Evolutionary conservation across 2,797 vertebrate genomes (phyloP), one percentile per base, ranked within the genome.

Genomic region (Mormyrus hasselquistii): DNA sequence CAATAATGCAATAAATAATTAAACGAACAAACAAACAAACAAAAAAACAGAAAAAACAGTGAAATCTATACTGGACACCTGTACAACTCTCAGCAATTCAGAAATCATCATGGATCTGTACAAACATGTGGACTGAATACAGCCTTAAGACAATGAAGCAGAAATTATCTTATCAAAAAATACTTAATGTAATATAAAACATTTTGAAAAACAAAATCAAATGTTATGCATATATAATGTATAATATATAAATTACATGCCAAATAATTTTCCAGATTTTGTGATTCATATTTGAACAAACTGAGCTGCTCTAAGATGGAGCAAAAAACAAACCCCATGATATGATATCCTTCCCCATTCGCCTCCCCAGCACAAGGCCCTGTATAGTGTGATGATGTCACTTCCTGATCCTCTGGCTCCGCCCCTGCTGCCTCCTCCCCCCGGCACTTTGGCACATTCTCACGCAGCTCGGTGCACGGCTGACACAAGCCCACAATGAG

Each of bases 51-150:
- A 57, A 57, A 19, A 19, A 5, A 4, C 34, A 88, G 89, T 88
- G 55, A 89, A 91, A 91, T 92, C 91, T 91, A 91, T 88, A 93
- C 90, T 91, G 89, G 91, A 88, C 65, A 69, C 25, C 59, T 62
- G 86, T 90, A 89, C 82, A 88, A 62, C 65, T 34, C 10, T 69
- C 62, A 69, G 25, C 62, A 12, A 2, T 29, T 65, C 2, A 29
- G 62, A 65, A 65, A 29, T 29, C 9, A 12, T 34, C 25, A 29
- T 34, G 62, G 62, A 91, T 7, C 62, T 2, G 29, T 0, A 47
- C 25, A 57, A 10, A 29, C 7, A 84, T 84, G 34, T 38, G 29
- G 34, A 55, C n/a, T 16, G 52, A 16, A 22, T 55, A 86, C 14
- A 16, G 52, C 14, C 38, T 87, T 41, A 38, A 34, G 50, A 44